Percentiles rank a stretch among this genome's conserved stretches.
Evolutionary conservation across 2,888 invertebrate species (phyloP).

Genomic region (Plemyria rubiginata): DNA sequence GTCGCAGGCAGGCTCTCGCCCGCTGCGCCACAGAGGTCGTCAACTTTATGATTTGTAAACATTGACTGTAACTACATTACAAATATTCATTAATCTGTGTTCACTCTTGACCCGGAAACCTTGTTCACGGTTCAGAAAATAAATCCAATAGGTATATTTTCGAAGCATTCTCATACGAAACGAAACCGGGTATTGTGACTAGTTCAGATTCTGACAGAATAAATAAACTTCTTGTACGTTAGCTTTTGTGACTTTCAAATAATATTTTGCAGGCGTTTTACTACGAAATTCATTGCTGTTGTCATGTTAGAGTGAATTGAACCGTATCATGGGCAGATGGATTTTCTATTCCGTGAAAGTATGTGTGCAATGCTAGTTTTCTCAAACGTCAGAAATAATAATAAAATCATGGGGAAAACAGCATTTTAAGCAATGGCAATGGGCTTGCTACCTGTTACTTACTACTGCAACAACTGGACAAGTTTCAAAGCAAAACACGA

Average conservation of each 20-base stretch:
- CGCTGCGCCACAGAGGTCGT: too few relatives aligned
- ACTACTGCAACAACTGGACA: too few relatives aligned
- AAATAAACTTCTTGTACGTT: slow-evolving; percentile 23
- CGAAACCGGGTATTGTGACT: slow-evolving; percentile 44
- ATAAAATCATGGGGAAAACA: too few relatives aligned
- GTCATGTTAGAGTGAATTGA: neutral
- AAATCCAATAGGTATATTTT: slow-evolving; percentile 52
- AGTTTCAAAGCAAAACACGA: too few relatives aligned
- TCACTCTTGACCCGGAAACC: slow-evolving; percentile 66
- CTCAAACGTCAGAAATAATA: too few relatives aligned
- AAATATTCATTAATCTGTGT: slow-evolving; percentile 30
- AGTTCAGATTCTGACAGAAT: slow-evolving; percentile 40
- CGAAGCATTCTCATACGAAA: slow-evolving; percentile 46
- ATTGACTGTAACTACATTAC: slow-evolving; percentile 27
- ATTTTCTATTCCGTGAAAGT: too few relatives aligned
- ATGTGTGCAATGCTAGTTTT: too few relatives aligned
- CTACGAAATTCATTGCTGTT: neutral
- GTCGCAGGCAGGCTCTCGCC: too few relatives aligned
- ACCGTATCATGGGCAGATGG: too few relatives aligned
- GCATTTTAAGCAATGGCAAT: too few relatives aligned
- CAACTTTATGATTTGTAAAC: slow-evolving; percentile 49
- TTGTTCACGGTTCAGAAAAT: slow-evolving; percentile 55
- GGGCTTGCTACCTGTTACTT: too few relatives aligned
- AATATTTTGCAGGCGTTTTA: slow-evolving; percentile 11
- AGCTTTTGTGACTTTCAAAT: slow-evolving; percentile 11